These are phyloP conservation scores for Zaprionus africanus DNA, from an alignment of 1,140 invertebrate species.

Conservation along the genomic window DNA sequence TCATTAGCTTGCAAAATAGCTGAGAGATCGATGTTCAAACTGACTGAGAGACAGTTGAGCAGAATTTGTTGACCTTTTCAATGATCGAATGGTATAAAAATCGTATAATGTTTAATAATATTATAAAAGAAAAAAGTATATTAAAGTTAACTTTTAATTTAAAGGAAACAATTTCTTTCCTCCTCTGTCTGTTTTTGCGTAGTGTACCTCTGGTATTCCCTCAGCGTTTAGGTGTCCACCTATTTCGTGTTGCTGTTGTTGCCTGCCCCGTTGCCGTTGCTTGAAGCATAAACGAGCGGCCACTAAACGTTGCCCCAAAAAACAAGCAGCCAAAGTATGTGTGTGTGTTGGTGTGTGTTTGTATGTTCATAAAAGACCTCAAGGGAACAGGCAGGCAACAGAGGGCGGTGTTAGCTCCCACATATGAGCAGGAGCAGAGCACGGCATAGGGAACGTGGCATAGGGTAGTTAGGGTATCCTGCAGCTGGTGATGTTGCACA, in stretches of 20 bases:
- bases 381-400: not conserved
- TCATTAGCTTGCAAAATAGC: too few species aligned
- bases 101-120: too few species aligned
- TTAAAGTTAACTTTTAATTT: too few species aligned
- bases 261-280: conserved; percentile 30
- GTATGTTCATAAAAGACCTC: conserved; percentile 8
- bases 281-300: conserved; percentile 64
- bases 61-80: too few species aligned
- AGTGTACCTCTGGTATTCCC: conserved; percentile 31
- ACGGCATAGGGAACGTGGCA: conserved; percentile 29
- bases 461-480: conserved; percentile 45
- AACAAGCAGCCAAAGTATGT: conserved; percentile 6
- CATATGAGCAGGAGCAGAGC: not conserved
- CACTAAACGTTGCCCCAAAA: conserved; percentile 66
- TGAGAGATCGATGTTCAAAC: too few species aligned
- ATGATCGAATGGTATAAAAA: too few species aligned
- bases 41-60: too few species aligned
- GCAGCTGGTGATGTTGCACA: conserved; percentile 33
- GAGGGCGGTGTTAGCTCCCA: not conserved
- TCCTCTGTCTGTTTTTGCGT: not conserved
- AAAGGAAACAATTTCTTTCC: too few species aligned
- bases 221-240: conserved; percentile 75
- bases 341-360: not conserved
- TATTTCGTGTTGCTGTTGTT: conserved; percentile 76
- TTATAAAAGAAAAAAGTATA: too few species aligned